Conservation (phyloP, 2,888 invertebrate genomes). For the Brassicogethes aeneus region DNA sequence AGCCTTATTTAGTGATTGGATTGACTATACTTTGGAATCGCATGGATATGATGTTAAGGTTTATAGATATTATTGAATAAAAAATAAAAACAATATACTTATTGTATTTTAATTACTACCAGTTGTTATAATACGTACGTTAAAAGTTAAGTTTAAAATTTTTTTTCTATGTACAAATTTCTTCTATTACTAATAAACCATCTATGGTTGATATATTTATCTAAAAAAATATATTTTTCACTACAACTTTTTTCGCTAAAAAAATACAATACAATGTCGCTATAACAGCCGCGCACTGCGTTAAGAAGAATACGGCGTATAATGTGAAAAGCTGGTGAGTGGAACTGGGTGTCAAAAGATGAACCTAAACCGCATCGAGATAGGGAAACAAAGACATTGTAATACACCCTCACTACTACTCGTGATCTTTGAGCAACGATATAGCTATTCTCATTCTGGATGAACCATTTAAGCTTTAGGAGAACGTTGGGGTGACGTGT, state of each 20-base stretch:
- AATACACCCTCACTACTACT: conserved; percentile 1
- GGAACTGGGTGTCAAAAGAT: conserved; percentile 1
- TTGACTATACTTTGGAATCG: conserved; percentile 41
- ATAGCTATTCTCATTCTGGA: conserved; percentile 3
- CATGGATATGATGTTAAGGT: background rate
- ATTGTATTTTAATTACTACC: too few relatives aligned
- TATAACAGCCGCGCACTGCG: conserved; percentile 22
- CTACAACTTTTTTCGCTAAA: too few relatives aligned
- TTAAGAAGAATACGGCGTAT: background rate
- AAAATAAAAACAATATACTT: too few relatives aligned
- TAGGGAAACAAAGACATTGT: background rate
- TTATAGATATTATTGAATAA: background rate
- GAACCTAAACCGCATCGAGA: conserved; percentile 3
- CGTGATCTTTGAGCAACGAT: conserved; percentile 1
- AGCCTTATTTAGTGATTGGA: conserved; percentile 58
- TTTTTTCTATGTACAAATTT: too few relatives aligned
- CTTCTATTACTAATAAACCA: too few relatives aligned
- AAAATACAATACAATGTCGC: conserved; percentile 23
- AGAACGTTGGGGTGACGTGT: conserved; percentile 3
- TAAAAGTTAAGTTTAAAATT: too few relatives aligned
- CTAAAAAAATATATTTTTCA: too few relatives aligned
- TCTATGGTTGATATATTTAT: too few relatives aligned
- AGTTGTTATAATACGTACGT: too few relatives aligned
- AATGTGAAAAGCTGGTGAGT: conserved; percentile 2
- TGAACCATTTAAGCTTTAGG: background rate